Evolutionary conservation across 2,888 invertebrate genomes (phyloP).

Genomic region (Cephus rjabovi): DNA sequence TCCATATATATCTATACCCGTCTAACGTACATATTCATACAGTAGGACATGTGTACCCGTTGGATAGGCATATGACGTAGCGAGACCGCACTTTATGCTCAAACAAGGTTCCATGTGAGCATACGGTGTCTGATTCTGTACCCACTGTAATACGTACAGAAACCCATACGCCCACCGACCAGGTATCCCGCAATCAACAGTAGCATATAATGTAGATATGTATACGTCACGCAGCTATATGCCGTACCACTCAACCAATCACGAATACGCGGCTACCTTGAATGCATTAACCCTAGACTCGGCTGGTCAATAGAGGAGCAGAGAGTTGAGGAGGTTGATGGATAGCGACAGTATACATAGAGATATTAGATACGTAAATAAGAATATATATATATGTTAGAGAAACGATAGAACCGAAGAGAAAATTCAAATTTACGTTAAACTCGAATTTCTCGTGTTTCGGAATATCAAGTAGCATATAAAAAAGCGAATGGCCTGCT

Average conservation of each 20-base stretch:
- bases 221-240: neutral
- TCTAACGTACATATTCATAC: neutral
- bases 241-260: neutral
- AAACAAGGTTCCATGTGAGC: conserved; percentile 11
- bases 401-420: neutral
- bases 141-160: neutral
- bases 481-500: too few relatives aligned
- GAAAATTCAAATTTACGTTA: neutral
- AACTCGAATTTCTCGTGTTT: neutral
- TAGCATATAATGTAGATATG: neutral
- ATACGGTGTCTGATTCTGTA: neutral
- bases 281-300: conserved; percentile 7
- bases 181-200: neutral
- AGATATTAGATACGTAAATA: too few relatives aligned
- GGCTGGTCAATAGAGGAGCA: neutral
- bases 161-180: neutral
- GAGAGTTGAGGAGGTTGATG: neutral
- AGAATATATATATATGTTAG: too few relatives aligned
- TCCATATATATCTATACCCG: neutral
- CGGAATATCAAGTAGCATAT: too few relatives aligned
- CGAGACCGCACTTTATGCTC: conserved; percentile 27
- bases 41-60: neutral
- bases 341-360: too few relatives aligned
- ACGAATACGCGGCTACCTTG: conserved; percentile 3
- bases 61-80: conserved; percentile 14